Conservation (phyloP, 2,113 vertebrate species). For the Syrmaticus mikado region DNA sequence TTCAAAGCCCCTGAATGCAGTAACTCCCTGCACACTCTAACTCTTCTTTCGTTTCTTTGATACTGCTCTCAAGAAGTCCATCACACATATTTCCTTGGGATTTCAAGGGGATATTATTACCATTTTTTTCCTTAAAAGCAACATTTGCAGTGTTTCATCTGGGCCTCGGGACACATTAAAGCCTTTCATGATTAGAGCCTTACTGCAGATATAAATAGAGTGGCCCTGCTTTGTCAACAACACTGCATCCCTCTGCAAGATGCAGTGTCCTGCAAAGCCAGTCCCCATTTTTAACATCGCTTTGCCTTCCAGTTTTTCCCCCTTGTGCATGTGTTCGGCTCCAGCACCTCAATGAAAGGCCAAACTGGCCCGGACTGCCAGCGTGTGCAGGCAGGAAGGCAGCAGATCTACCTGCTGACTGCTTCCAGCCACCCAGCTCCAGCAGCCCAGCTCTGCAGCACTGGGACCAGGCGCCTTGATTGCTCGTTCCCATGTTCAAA, state of each 20-base stretch:
- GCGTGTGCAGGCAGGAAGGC: fast-evolving
- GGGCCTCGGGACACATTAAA: constrained; percentile 52
- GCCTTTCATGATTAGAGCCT: constrained; percentile 16
- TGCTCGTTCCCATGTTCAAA: background rate
- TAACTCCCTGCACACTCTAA: constrained; percentile 41
- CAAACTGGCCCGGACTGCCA: fast-evolving
- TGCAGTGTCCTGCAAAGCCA: background rate
- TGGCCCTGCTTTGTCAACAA: constrained; percentile 22
- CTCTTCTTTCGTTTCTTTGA: constrained; percentile 54
- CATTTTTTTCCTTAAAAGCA: constrained; percentile 57
- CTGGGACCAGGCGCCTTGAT: background rate
- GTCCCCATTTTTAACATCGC: background rate
- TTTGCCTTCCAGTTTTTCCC: background rate
- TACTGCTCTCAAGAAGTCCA: constrained; percentile 45
- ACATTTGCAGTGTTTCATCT: constrained; percentile 65
- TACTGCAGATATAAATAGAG: constrained; percentile 50
- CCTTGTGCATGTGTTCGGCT: background rate
- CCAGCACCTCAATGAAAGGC: background rate
- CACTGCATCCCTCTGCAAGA: background rate
- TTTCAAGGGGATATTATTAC: constrained; percentile 64
- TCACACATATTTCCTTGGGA: background rate
- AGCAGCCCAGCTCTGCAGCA: background rate
- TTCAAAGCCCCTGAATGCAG: constrained; percentile 33
- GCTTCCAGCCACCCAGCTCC: background rate
- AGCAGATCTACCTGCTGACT: background rate